Conservation (phyloP, 2,113 vertebrate species). For the Antigone vipio region DNA sequence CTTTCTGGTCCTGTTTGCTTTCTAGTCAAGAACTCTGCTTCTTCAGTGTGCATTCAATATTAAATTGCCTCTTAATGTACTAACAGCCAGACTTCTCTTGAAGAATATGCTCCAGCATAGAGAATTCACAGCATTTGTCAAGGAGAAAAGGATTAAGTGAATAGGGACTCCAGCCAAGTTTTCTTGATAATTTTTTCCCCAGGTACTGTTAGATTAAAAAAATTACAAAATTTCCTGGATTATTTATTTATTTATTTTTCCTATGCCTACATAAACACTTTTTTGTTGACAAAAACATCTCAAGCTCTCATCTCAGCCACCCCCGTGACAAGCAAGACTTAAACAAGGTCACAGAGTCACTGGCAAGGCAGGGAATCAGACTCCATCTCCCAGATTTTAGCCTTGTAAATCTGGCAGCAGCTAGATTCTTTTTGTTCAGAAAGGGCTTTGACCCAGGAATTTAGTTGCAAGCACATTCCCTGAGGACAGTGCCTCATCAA, state of each 20-base stretch:
- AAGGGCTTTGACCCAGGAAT: not conserved
- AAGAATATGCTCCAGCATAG: conserved; percentile 30
- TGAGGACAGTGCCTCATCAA: not conserved
- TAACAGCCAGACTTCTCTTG: conserved; percentile 36
- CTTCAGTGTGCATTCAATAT: conserved; percentile 49
- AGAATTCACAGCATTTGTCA: conserved; percentile 45
- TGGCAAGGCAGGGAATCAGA: not conserved
- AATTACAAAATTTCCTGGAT: not conserved
- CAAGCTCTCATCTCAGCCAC: not conserved
- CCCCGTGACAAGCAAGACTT: not conserved
- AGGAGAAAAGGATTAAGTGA: conserved; percentile 48
- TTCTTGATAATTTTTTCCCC: not conserved
- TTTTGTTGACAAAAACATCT: not conserved
- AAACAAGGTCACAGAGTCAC: not conserved
- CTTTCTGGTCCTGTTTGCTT: conserved; percentile 22
- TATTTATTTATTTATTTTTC: conserved; percentile 6
- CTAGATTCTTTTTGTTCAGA: not conserved
- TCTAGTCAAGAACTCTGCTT: conserved; percentile 43
- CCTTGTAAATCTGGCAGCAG: not conserved
- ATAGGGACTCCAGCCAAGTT: conserved; percentile 19
- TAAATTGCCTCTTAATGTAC: conserved; percentile 58
- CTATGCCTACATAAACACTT: not conserved
- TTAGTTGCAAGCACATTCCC: not conserved
- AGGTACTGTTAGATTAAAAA: not conserved
- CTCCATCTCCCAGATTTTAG: not conserved